Conservation (phyloP, 2,797 vertebrate species). For the Catostomus latipinnis region DNA sequence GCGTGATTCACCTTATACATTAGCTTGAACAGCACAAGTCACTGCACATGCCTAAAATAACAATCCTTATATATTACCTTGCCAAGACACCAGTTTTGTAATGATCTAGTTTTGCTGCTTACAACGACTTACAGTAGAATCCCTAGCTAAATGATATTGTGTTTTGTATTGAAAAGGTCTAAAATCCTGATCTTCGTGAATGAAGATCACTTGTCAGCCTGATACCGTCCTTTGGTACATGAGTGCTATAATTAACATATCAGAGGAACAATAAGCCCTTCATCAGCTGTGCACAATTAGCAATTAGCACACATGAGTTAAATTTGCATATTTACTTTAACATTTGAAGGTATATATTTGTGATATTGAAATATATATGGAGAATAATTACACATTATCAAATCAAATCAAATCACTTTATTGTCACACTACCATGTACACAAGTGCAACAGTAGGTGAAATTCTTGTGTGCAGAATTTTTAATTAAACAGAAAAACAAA, state of each 20-base stretch:
- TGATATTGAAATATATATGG: constrained; percentile 34
- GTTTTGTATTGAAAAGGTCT: constrained; percentile 21
- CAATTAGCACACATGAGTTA: constrained; percentile 49
- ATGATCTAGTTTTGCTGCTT: constrained; percentile 7
- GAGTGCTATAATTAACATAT: constrained; percentile 45
- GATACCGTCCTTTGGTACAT: constrained; percentile 33
- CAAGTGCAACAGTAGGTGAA: too few relatives aligned
- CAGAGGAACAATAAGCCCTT: constrained; percentile 32
- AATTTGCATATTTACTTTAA: constrained; percentile 47
- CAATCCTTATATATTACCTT: constrained; percentile 26
- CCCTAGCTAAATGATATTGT: background rate
- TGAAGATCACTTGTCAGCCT: constrained; percentile 30
- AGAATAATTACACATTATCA: background rate
- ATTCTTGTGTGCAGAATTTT: too few relatives aligned
- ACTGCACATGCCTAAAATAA: constrained; percentile 43
- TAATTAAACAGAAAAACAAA: constrained; percentile 14
- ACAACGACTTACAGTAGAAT: background rate
- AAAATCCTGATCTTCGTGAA: constrained; percentile 24
- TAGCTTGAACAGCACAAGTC: constrained; percentile 24
- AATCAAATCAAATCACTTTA: too few relatives aligned
- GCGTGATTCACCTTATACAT: constrained; percentile 23
- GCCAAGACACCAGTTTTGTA: constrained; percentile 25
- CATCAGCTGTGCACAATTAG: constrained; percentile 38
- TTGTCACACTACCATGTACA: too few relatives aligned
- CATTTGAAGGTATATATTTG: constrained; percentile 14